Conservation (phyloP, 1,140 invertebrate species). For the Caenorhabditis brenneri region DNA sequence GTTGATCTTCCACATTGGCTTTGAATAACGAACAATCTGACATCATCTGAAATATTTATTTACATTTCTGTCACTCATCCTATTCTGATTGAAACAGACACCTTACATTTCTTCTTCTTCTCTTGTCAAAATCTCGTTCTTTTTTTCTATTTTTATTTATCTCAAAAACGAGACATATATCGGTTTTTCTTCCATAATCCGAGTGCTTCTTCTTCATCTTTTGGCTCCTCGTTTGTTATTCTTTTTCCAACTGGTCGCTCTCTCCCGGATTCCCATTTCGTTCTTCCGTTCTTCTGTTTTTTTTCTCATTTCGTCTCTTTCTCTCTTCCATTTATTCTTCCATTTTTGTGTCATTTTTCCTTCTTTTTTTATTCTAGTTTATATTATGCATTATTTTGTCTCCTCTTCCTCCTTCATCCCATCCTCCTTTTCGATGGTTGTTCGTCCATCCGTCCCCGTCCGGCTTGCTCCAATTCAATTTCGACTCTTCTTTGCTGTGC, state of each 20-base stretch:
- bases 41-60: constrained; percentile 29
- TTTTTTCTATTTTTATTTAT: neutral
- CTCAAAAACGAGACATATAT: neutral
- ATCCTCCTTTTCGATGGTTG: too few species aligned
- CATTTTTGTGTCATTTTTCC: too few species aligned
- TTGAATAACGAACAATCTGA: neutral
- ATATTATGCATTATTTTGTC: constrained; percentile 38
- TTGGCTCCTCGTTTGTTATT: constrained; percentile 40
- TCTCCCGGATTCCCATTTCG: constrained; percentile 12
- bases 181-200: neutral
- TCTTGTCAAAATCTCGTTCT: neutral
- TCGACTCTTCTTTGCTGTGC: neutral
- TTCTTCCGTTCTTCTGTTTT: constrained; percentile 25
- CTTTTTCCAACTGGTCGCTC: neutral
- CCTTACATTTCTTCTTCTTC: neutral
- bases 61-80: neutral
- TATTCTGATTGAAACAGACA: neutral
- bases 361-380: constrained; percentile 1
- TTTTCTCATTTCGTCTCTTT: constrained; percentile 5
- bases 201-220: neutral
- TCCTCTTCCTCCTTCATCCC: neutral
- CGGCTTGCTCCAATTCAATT: constrained; percentile 1
- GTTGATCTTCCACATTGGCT: neutral
- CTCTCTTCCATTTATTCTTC: too few species aligned
- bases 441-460: neutral